These are phyloP conservation scores for Diaperis boleti DNA, from an alignment of 2,888 invertebrate species.

Conservation along the genomic window DNA sequence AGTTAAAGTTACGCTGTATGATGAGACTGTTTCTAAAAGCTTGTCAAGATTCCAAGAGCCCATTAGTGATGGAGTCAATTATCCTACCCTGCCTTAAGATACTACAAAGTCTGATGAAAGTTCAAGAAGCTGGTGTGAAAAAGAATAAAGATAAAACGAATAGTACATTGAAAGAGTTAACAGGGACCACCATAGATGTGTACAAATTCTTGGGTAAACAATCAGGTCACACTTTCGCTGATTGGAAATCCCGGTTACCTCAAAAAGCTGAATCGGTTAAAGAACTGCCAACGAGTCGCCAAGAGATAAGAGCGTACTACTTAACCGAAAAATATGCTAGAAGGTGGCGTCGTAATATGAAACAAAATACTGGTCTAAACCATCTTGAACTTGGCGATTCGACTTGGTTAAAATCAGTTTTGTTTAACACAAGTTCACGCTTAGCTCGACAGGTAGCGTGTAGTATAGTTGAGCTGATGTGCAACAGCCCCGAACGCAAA, in stretches of 20 bases:
- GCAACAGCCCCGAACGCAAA: slow-evolving; percentile 76
- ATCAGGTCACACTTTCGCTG: slow-evolving; percentile 75
- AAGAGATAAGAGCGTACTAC: slow-evolving; percentile 68
- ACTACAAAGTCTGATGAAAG: slow-evolving; percentile 84
- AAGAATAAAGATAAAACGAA: slow-evolving; percentile 43
- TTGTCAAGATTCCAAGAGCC: slow-evolving; percentile 81
- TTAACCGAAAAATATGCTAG: slow-evolving; percentile 81
- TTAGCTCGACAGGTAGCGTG: slow-evolving; percentile 91
- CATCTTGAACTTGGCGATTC: slow-evolving; percentile 75
- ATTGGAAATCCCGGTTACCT: slow-evolving; percentile 78
- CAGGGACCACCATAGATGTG: slow-evolving; percentile 75
- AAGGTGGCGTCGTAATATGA: slow-evolving; percentile 72
- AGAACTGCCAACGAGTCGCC: slow-evolving; percentile 54
- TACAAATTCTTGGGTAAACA: slow-evolving; percentile 81
- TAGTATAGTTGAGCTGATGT: slow-evolving; percentile 87
- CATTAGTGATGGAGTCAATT: slow-evolving; percentile 90
- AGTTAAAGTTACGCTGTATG: slow-evolving; percentile 88
- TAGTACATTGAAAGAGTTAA: slow-evolving; percentile 52
- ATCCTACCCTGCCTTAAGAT: slow-evolving; percentile 94
- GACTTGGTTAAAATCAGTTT: slow-evolving; percentile 91
- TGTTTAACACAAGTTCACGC: slow-evolving; percentile 92
- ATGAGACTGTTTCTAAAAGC: slow-evolving; percentile 89
- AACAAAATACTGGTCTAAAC: slow-evolving; percentile 62
- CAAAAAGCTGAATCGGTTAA: slow-evolving; percentile 59
- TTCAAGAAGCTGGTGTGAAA: slow-evolving; percentile 66